Evolutionary conservation across 2,113 vertebrate species (phyloP).

Genomic region (Brachyhypopomus occidentalis): DNA sequence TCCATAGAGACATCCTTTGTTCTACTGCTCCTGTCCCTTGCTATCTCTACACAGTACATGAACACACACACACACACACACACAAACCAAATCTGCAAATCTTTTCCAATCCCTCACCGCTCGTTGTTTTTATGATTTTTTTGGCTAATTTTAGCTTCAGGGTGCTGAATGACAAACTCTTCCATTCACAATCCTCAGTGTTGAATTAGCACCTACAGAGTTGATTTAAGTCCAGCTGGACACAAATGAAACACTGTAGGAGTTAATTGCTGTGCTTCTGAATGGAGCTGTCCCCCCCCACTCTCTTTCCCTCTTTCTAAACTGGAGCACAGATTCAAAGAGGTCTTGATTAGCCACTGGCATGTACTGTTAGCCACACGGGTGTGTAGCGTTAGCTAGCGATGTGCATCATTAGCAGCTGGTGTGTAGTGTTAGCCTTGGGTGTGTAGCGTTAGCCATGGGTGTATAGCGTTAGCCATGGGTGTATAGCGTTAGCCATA

Average conservation of each 20-base stretch:
- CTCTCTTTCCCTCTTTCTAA: constrained; percentile 9
- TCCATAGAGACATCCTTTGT: constrained; percentile 35
- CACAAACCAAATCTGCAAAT: not conserved
- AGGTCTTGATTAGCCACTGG: constrained; percentile 55
- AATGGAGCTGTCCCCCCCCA: not conserved
- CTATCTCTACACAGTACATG: not conserved
- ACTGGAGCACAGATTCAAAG: constrained; percentile 55
- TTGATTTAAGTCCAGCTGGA: too few relatives aligned
- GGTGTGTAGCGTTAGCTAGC: too few relatives aligned
- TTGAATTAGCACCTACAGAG: too few relatives aligned
- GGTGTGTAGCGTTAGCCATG: too few relatives aligned
- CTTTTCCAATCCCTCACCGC: too few relatives aligned
- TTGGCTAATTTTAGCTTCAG: not conserved
- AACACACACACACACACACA: not conserved
- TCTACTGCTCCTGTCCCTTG: constrained; percentile 27
- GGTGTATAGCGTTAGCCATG: too few relatives aligned
- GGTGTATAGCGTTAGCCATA: too few relatives aligned
- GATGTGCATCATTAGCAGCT: too few relatives aligned
- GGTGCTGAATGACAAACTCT: not conserved
- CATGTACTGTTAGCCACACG: too few relatives aligned
- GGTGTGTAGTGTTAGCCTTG: too few relatives aligned
- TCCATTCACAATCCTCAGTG: not conserved
- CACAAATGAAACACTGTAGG: too few relatives aligned
- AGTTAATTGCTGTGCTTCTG: not conserved
- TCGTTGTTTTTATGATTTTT: not conserved